Percentiles rank a stretch among this genome's conserved stretches.
Conservation (phyloP, 2,113 vertebrate species). For the Willisornis vidua region DNA sequence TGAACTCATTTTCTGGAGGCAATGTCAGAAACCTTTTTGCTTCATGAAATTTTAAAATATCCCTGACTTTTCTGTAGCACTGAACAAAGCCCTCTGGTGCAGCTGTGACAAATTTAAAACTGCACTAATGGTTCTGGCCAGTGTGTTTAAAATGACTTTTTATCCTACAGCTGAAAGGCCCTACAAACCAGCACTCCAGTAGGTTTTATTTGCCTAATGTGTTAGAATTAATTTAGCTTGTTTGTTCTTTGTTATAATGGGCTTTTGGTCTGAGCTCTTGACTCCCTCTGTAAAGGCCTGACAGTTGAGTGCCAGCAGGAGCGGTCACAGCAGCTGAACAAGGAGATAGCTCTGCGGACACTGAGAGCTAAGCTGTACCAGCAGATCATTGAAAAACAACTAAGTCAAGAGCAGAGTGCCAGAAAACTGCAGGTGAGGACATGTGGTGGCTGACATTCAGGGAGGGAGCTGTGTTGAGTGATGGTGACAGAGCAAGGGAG, state of each 20-base stretch:
- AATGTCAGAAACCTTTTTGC: background rate
- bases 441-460: background rate
- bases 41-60: background rate
- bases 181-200: background rate
- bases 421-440: constrained; percentile 87
- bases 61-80: background rate
- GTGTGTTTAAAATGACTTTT: background rate
- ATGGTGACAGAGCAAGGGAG: background rate
- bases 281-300: constrained; percentile 73
- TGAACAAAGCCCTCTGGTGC: background rate
- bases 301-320: constrained; percentile 90
- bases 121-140: background rate
- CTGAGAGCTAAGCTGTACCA: constrained; percentile 86
- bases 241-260: constrained; percentile 15
- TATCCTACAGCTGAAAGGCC: background rate
- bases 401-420: constrained; percentile 71
- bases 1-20: background rate
- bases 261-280: background rate
- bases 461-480: background rate
- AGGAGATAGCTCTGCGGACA: constrained; percentile 83
- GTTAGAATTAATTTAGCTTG: background rate
- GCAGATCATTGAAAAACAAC: constrained; percentile 77
- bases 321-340: constrained; percentile 90
- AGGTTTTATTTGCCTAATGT: background rate
- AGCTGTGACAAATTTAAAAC: background rate